Evolutionary conservation across 2,888 invertebrate species (phyloP).

Genomic region (Drosophila recens): DNA sequence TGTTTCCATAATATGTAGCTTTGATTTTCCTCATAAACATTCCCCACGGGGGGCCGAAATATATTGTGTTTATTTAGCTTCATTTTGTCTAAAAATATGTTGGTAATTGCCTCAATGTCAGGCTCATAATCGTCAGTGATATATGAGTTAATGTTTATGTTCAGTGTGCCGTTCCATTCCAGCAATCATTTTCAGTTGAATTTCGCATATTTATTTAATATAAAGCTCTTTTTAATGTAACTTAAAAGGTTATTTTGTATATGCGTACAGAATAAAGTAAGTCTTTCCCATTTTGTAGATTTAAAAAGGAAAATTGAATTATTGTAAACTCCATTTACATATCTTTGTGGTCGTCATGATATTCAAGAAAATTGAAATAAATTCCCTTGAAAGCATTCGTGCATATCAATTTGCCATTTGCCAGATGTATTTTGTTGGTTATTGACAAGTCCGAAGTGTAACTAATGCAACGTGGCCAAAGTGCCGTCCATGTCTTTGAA

Average conservation of each 20-base stretch:
- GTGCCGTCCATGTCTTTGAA: background rate
- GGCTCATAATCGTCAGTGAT: slow-evolving; percentile 36
- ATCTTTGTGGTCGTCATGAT: background rate
- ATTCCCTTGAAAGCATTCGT: slow-evolving; percentile 19
- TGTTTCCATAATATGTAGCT: slow-evolving; percentile 5
- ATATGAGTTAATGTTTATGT: slow-evolving; percentile 21
- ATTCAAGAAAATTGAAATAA: slow-evolving; percentile 15
- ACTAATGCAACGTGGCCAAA: slow-evolving; percentile 19
- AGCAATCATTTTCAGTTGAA: background rate
- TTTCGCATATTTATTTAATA: slow-evolving; percentile 1
- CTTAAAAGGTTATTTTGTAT: background rate
- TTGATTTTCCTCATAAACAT: background rate
- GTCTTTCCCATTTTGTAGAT: background rate
- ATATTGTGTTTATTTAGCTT: background rate
- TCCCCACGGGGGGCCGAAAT: slow-evolving; percentile 42
- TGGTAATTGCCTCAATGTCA: slow-evolving; percentile 56
- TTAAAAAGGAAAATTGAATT: slow-evolving; percentile 4
- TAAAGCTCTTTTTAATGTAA: background rate
- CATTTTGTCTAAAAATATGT: slow-evolving; percentile 27
- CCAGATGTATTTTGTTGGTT: slow-evolving; percentile 13
- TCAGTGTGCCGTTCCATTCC: background rate
- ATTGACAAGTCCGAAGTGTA: slow-evolving; percentile 3
- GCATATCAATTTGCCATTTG: slow-evolving; percentile 26
- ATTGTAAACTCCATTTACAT: slow-evolving; percentile 10
- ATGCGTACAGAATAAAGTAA: background rate